phyloP scores from a whole-genome alignment of 2,888 invertebrate species.

The Callyntrura sp. region DNA sequence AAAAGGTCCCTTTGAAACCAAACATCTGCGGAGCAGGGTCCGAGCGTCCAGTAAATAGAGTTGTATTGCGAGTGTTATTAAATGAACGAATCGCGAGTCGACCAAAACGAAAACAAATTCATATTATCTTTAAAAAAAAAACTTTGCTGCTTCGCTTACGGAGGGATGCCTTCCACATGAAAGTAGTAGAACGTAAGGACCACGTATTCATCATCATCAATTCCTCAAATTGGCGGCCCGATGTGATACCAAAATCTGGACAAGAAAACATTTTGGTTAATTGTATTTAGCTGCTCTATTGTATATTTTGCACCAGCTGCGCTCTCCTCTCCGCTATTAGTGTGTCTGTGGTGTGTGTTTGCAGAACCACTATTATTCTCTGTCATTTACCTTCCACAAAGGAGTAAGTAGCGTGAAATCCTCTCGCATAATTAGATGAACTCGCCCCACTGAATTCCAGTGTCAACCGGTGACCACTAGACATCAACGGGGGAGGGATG shows the following conservation, averaged over 20 bases:
- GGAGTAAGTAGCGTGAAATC: slow-evolving; percentile 95
- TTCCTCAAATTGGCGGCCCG: slow-evolving; percentile 91
- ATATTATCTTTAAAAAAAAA: slow-evolving; percentile 5
- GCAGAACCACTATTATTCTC: neutral
- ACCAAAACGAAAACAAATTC: neutral
- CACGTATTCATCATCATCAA: slow-evolving; percentile 90
- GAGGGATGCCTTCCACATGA: slow-evolving; percentile 95
- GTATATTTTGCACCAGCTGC: too few relatives aligned
- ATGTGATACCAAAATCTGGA: slow-evolving; percentile 94
- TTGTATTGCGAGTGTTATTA: neutral
- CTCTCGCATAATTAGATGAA: slow-evolving; percentile 92
- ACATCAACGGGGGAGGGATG: slow-evolving; percentile 94
- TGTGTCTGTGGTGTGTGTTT: too few relatives aligned
- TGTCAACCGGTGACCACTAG: slow-evolving; percentile 94
- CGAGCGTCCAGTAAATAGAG: neutral
- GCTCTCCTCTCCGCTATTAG: too few relatives aligned
- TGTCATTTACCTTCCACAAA: slow-evolving; percentile 92
- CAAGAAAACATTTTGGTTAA: neutral
- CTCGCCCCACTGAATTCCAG: slow-evolving; percentile 93
- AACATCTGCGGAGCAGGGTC: neutral
- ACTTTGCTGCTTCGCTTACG: too few relatives aligned
- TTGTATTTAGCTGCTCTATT: neutral
- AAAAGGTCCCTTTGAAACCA: neutral
- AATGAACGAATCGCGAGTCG: neutral
- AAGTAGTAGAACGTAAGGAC: slow-evolving; percentile 95